Evolutionary conservation across 2,113 vertebrate species (phyloP).

Genomic region (Panthera leo): DNA sequence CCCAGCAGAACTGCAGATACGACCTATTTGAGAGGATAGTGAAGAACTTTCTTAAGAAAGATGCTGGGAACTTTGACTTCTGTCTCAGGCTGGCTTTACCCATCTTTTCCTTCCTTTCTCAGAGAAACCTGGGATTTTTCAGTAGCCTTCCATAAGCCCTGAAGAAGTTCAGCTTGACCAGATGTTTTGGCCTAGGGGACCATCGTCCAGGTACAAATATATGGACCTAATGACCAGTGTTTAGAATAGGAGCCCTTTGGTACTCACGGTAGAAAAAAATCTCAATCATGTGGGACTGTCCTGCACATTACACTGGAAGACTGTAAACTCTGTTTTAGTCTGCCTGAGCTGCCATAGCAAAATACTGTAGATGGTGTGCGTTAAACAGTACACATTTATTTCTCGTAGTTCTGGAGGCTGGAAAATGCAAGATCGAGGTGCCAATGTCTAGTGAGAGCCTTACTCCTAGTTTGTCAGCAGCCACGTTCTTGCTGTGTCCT

Average conservation of each 20-base stretch:
- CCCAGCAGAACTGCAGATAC: background rate
- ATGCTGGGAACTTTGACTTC: background rate
- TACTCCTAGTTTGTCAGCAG: background rate
- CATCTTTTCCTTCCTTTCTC: background rate
- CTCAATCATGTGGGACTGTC: too few relatives aligned
- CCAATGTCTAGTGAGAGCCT: background rate
- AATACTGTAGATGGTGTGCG: background rate
- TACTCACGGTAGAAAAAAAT: background rate
- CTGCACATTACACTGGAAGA: background rate
- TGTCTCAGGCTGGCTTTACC: background rate
- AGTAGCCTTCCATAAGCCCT: background rate
- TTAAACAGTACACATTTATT: background rate
- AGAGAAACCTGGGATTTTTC: background rate
- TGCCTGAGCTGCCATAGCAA: background rate
- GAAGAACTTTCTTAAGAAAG: background rate
- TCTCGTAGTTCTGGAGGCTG: background rate
- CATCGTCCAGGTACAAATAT: background rate
- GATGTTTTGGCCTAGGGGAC: background rate
- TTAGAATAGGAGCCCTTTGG: background rate
- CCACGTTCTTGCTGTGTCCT: background rate
- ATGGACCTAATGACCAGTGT: background rate
- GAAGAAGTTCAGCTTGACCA: background rate
- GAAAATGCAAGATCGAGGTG: background rate
- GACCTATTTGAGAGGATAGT: background rate
- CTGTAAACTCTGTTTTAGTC: background rate